Base-by-base conservation (phyloP, 2,888 invertebrate species). In the Malthinus seriepunctatus region DNA sequence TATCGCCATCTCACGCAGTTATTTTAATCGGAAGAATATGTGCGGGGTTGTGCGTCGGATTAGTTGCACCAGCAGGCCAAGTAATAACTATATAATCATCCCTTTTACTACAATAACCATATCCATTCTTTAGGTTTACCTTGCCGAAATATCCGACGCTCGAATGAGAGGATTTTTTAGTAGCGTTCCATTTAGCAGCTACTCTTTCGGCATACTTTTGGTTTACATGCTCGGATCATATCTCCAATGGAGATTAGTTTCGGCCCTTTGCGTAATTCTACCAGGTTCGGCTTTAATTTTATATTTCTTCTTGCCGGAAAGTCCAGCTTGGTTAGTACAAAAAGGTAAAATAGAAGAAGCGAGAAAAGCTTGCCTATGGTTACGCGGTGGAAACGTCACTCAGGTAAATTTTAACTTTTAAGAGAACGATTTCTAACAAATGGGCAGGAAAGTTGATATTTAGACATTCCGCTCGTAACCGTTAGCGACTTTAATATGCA, bases 141-240 rank as follows among this genome's bases (percentile, higher is more conserved):
- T 91, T 61, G 88, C 89, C 3, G 91, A 91, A 79, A 88, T 88
- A 61, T 85, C 90, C 1, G 89, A 90, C 66, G 88, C 90, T 14
- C 83, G 86, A 68, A 75, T 90, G 11, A 82, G 91, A 56, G 88
- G 90, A 3, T 76, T 85, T 47, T 80, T 90, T 8, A 86, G 87
- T 31, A 88, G 89, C n/a, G 84, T 86, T 0, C 88, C 89, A 0
- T 88, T 88, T 69, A 87, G 89, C 15, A 87, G 89, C 11, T 91
- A 91, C 69, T 88, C 90, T 0, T 76, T 88, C 33, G 91, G 91
- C 15, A 90, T 91, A 42, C 79, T 91, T 0, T 78, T 90, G 53
- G 87, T 90, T 32, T 91, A 90, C 69, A 84, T 85, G 0, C 77
- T 91, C 9, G 90, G 91, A 0, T 86, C 87, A 0, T 74, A 82